Percentiles rank a stretch among this genome's conserved stretches.
Conservation (phyloP, 2,113 vertebrate species). For the Rhea americana region DNA sequence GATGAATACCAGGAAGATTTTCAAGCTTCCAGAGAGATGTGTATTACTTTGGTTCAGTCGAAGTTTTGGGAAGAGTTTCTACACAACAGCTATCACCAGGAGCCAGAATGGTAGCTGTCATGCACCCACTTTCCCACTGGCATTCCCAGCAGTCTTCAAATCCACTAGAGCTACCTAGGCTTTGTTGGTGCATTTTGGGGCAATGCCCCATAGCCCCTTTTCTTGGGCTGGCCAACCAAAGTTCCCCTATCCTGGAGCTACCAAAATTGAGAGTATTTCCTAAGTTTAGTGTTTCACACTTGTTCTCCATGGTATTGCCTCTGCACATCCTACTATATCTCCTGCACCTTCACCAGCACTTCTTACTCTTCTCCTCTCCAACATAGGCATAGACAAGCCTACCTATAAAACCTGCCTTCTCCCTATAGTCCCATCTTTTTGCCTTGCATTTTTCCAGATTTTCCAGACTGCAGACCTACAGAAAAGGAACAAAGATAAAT, state of each 20-base stretch:
- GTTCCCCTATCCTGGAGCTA: neutral
- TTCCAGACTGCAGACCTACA: neutral
- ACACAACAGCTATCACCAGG: neutral
- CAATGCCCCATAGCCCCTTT: neutral
- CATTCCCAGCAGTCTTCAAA: neutral
- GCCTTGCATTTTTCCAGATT: rapidly evolving
- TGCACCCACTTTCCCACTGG: neutral
- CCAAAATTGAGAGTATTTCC: neutral
- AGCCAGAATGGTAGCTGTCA: neutral
- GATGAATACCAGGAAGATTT: constrained; percentile 40
- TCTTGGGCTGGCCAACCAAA: rapidly evolving
- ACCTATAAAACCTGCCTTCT: neutral
- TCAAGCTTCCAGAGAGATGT: neutral
- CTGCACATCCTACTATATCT: neutral
- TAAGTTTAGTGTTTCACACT: neutral
- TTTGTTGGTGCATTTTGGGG: neutral
- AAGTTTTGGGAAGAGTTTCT: neutral
- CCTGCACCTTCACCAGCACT: neutral
- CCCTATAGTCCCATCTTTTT: neutral
- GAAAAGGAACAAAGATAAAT: neutral
- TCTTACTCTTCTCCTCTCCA: neutral
- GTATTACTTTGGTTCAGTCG: neutral
- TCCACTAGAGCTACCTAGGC: neutral
- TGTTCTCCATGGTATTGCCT: neutral
- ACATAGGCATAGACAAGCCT: neutral